These are phyloP conservation scores for Ceyx cyanopectus DNA, from an alignment of 2,113 vertebrate genomes.

Conservation along the genomic window DNA sequence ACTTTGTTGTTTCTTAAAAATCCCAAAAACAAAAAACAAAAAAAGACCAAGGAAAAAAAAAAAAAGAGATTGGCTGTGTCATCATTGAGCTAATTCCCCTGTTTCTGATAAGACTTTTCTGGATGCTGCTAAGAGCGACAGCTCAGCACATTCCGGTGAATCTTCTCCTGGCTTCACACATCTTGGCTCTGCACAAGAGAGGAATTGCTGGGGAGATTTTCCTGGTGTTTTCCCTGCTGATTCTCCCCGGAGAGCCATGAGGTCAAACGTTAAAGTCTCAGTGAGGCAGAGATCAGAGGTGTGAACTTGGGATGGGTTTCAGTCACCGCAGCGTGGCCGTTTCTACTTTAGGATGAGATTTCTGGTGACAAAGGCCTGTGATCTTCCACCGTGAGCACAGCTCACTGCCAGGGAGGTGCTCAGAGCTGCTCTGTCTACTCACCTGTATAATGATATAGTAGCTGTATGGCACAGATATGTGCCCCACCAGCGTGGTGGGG, in stretches of 20 bases:
- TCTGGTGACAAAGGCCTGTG: background rate
- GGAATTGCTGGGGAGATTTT: background rate
- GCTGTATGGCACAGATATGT: background rate
- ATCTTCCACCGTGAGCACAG: background rate
- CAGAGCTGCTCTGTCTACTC: background rate
- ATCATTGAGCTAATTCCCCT: background rate
- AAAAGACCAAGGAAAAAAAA: too few relatives aligned
- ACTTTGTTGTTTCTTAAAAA: background rate
- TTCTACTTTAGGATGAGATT: background rate
- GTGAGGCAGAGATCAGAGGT: background rate
- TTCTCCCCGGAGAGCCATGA: background rate
- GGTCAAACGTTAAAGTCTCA: background rate
- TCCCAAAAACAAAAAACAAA: too few relatives aligned
- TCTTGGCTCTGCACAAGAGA: background rate
- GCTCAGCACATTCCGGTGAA: background rate
- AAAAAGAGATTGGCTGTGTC: background rate
- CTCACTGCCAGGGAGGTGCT: background rate
- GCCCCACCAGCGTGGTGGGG: too few relatives aligned
- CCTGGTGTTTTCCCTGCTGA: background rate
- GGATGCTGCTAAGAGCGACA: background rate
- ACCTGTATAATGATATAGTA: rapidly evolving
- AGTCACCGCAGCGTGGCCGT: background rate
- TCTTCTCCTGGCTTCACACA: background rate
- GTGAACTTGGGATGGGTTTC: background rate
- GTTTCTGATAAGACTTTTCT: background rate